Base-by-base conservation (phyloP, 1,140 invertebrate genomes). In the Drosophila neocordata region DNA sequence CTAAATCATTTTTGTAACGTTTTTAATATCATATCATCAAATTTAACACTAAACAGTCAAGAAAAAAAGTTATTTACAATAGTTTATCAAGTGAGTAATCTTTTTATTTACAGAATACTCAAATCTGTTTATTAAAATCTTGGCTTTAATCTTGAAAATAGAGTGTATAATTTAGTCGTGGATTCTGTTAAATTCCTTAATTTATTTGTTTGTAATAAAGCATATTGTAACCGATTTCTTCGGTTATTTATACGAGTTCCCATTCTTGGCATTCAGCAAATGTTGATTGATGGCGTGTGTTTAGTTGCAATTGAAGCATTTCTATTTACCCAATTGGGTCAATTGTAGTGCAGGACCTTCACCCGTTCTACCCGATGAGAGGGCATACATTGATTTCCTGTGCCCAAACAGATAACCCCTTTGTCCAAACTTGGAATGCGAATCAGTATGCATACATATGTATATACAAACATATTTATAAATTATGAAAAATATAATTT, bases 321-420 rank as follows among this genome's bases (percentile, higher is more conserved):
- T 61, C 15, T 52, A 72, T 64, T 60, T 59, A 31, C 11, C 35
- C 37, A 84, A 77, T 51, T 82, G 79, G 78, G 79, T 82, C 83
- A 82, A 60, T 59, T 82, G 41, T 70, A 83, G 69, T 48, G 62
- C 70, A 56, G 53, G 53, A 56, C 31, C 53, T 34, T 13, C 9
- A 34, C 13, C 31, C 24, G 24, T 9, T 34, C 6, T 56, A 9
- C 27, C 11, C 8, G 9, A 7, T 13, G 61, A 62, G 27, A 35
- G 35, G 38, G 52, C 51, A 15, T 65, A 66, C 78, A 71, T 79
- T 82, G 60, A 88, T 53, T 53, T 48, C n/a, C 12, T 48, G 52
- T 76, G 31, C 51, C 35, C 72, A 53, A 48, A 79, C 79, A 88
- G 83, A 88, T 88, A 88, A 83, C 83, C 83, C 76, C 83, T 88